Base-by-base conservation (phyloP, 2,888 invertebrate species). In the Phalangium opilio region DNA sequence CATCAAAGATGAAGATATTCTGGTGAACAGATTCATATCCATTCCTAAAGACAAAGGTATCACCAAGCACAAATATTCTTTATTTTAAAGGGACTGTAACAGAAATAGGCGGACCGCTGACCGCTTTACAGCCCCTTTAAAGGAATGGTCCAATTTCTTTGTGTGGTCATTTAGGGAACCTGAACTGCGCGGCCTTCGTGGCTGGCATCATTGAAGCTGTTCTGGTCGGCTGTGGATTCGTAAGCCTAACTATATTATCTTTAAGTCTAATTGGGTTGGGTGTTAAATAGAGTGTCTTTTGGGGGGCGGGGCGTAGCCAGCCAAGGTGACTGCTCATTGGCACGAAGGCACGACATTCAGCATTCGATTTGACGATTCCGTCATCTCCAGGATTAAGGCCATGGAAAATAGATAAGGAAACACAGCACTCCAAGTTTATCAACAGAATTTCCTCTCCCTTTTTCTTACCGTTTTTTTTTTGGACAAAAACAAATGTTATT, bases 301-400 rank as follows among this genome's bases (percentile, higher is more conserved):
- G 27, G 8, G 27, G 27, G 27, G 27, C 27, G 27, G 27, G 27
- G 27, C 80, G 51, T 71, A 96, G 95, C 83, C 93, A 3, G 90
- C 91, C 38, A 95, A 95, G 71, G 96, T 98, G 7, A 84, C 93
- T 1, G 93, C 95, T 0, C 95, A 96, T 66, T 96, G 95, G 93
- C 96, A 98, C 67, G 93, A 96, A 67, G 98, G 95, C 36, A 96
- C 96, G 8, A 95, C 96, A 0, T 98, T 95, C 64, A 91, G 96
- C 86, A 90, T 98, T 8, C 90, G 91, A 68, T 93, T 95, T 68
- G 93, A 95, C 58, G 91, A 93, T 63, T 76, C 81, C 32, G 91
- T 93, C 44, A 49, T 57, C 14, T 43, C 44, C 4, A 47, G 57
- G 19, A 55, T 57, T 32, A 50, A 50, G 21, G 15, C 50, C n/a